Evolutionary conservation across 2,113 vertebrate species (phyloP).

Genomic region (Oceanites oceanicus): DNA sequence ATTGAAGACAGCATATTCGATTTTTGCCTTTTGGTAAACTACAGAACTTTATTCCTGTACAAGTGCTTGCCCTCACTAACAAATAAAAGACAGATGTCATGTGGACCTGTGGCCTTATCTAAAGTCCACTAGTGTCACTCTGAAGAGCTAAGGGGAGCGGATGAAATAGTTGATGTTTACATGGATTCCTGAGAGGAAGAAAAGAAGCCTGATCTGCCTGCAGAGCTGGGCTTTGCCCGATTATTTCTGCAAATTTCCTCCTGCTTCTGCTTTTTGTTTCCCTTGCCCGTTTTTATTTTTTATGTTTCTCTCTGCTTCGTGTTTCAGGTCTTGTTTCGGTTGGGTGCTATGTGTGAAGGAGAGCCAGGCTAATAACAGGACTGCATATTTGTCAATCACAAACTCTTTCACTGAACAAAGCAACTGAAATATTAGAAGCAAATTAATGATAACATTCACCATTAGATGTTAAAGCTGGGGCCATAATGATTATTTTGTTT

Average conservation of each 20-base stretch:
- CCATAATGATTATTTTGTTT: background rate
- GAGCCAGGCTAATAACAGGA: background rate
- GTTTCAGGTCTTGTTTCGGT: background rate
- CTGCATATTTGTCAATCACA: background rate
- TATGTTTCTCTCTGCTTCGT: background rate
- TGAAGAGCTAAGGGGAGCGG: background rate
- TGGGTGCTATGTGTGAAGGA: background rate
- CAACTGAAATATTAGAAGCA: slow-evolving; percentile 57
- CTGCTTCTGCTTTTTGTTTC: background rate
- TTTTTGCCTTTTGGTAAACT: background rate
- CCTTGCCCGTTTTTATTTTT: background rate
- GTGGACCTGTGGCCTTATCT: background rate
- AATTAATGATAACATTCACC: slow-evolving; percentile 36
- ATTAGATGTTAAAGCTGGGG: background rate
- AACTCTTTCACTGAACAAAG: slow-evolving; percentile 10
- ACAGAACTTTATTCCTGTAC: background rate
- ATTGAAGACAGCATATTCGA: background rate
- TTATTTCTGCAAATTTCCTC: background rate
- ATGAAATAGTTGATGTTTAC: background rate
- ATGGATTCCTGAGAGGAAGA: background rate
- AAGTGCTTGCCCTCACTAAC: background rate
- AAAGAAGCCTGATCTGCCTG: background rate
- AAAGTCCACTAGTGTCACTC: background rate
- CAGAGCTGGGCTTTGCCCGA: background rate
- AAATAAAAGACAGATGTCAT: background rate